These are phyloP conservation scores for Hemitrygon akajei DNA, from an alignment of 2,797 vertebrate species.

Conservation along the genomic window DNA sequence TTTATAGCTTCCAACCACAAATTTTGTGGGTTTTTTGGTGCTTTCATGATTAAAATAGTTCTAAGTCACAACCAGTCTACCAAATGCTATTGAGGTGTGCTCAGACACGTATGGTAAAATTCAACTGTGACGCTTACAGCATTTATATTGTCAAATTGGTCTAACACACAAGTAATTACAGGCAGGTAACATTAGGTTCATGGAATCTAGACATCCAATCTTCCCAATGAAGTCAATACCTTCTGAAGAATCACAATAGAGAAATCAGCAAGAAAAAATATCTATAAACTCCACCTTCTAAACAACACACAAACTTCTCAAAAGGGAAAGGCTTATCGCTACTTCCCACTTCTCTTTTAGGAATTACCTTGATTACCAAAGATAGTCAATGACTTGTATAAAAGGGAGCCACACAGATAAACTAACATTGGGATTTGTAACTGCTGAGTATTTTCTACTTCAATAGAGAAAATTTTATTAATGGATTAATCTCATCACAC, in stretches of 20 bases:
- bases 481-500: neutral
- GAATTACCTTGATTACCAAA: neutral
- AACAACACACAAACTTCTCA: neutral
- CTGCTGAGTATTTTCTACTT: neutral
- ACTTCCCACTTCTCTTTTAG: neutral
- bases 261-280: neutral
- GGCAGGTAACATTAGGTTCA: neutral
- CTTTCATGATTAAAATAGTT: neutral
- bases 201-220: too few species aligned
- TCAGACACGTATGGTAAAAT: neutral
- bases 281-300: neutral
- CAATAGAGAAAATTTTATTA: neutral
- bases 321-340: neutral
- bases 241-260: neutral
- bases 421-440: neutral
- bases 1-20: neutral
- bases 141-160: neutral
- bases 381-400: neutral
- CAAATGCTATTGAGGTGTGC: neutral
- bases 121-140: neutral
- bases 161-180: neutral
- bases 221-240: neutral
- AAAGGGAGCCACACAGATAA: neutral
- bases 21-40: neutral
- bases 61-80: neutral